A percentile compares a stretch with the other conserved stretches of the same genome.
Conservation (phyloP, 2,113 vertebrate genomes). For the Pao palembangensis region DNA sequence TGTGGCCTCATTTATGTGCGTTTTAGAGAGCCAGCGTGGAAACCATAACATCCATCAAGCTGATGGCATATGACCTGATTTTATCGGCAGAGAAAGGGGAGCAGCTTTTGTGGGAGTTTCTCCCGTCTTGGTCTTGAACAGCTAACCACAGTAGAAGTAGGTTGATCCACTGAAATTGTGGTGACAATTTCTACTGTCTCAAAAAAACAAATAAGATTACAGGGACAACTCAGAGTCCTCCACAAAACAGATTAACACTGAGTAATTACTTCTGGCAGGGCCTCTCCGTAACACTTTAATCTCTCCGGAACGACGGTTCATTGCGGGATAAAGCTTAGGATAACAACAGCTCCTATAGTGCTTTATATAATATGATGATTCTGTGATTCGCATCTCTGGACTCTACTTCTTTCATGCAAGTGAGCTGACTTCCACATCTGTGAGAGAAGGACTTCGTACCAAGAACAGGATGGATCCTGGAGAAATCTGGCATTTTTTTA, state of each 20-base stretch:
- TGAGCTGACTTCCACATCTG: constrained; percentile 13
- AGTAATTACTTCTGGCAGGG: constrained; percentile 67
- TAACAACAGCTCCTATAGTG: constrained; percentile 47
- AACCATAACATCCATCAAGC: no score
- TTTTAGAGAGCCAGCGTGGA: no score
- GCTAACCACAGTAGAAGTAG: no score
- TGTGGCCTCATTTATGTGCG: no score
- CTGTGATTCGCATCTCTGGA: constrained; percentile 10
- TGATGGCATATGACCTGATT: no score
- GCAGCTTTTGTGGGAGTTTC: no score
- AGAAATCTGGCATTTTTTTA: constrained; percentile 21
- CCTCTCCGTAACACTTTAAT: constrained; percentile 64
- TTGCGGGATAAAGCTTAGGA: constrained; percentile 54
- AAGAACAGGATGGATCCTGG: constrained; percentile 35
- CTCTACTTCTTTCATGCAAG: constrained; percentile 18
- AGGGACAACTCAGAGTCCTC: constrained; percentile 59
- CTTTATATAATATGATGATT: constrained; percentile 57
- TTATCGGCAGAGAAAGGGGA: no score
- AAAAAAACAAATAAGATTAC: constrained; percentile 67
- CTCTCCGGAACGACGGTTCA: constrained; percentile 66
- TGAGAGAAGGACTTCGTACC: constrained; percentile 9
- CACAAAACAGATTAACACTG: constrained; percentile 45
- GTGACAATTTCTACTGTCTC: constrained; percentile 17
- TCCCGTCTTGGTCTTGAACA: no score
- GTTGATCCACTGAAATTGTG: constrained; percentile 12